These are phyloP conservation scores for Eunapius fragilis DNA, from an alignment of 37 sponge, comb jelly and placozoan genomes.

Conservation along the genomic window DNA sequence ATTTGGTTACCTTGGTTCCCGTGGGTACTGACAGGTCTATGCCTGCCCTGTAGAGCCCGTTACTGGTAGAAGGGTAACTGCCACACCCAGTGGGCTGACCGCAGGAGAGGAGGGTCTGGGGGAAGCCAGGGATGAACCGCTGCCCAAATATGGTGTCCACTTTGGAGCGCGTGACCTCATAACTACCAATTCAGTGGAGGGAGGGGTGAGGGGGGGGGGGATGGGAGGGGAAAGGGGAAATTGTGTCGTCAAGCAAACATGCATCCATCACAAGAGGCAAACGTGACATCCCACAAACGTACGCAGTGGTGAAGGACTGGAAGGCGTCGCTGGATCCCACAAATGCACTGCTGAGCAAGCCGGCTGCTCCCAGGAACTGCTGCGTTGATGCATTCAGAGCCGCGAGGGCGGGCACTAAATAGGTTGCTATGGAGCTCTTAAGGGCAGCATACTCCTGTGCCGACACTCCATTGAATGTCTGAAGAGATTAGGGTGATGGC, in stretches of 20 bases:
- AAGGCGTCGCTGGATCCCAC: conserved; percentile 8
- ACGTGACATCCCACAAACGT: conserved; percentile 14
- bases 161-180: conserved; percentile 50
- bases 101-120: conserved; percentile 52
- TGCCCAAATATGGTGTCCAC: conserved; percentile 77
- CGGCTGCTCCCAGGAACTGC: neutral
- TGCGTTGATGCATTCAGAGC: conserved; percentile 17
- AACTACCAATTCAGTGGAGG: conserved; percentile 36
- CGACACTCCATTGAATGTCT: conserved; percentile 9
- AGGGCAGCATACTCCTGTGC: conserved; percentile 4
- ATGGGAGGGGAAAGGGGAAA: too few species aligned
- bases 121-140: conserved; percentile 67
- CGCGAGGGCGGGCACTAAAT: conserved; percentile 25
- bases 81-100: conserved; percentile 74
- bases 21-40: conserved; percentile 34
- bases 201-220: neutral
- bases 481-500: too few species aligned
- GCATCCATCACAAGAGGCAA: neutral
- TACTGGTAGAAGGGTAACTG: conserved; percentile 63
- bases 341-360: conserved; percentile 6
- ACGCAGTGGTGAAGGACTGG: conserved; percentile 44
- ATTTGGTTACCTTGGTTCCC: conserved; percentile 2
- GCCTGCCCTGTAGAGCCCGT: conserved; percentile 42
- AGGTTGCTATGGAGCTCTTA: neutral
- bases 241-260: too few species aligned